A percentile compares a stretch with the other conserved stretches of the same genome.
Evolutionary conservation across 2,113 vertebrate species (phyloP).

Genomic region (Carlito syrichta): DNA sequence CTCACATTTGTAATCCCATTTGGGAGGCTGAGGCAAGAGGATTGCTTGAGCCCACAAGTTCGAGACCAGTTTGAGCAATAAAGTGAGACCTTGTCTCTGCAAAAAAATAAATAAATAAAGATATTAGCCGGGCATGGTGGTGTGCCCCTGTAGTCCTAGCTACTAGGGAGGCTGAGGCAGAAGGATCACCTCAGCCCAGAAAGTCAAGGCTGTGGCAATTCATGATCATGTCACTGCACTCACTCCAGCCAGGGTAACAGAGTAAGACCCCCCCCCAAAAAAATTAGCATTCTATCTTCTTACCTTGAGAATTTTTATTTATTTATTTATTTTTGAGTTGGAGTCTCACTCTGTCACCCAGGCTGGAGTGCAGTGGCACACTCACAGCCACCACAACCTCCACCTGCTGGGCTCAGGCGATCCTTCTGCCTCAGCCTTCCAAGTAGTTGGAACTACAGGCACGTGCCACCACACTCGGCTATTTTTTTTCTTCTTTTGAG

Average conservation of each 20-base stretch:
- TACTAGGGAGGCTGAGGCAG: neutral
- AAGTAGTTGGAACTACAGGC: neutral
- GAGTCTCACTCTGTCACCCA: neutral
- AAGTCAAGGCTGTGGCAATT: neutral
- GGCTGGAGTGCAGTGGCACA: too few relatives aligned
- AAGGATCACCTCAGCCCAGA: neutral
- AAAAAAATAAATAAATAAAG: neutral
- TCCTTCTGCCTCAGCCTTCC: neutral
- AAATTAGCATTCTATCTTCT: too few relatives aligned
- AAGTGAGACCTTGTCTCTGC: too few relatives aligned
- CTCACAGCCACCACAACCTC: too few relatives aligned
- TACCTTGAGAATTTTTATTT: too few relatives aligned
- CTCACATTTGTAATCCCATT: neutral
- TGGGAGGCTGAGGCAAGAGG: neutral
- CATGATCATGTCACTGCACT: neutral
- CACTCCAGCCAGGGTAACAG: neutral
- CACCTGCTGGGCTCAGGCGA: neutral
- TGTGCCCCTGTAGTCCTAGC: neutral
- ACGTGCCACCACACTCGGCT: neutral
- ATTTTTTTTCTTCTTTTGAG: neutral
- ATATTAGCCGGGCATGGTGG: neutral
- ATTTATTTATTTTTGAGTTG: neutral
- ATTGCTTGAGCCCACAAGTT: too few relatives aligned
- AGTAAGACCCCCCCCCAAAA: neutral
- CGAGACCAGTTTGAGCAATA: too few relatives aligned